phyloP scores from a whole-genome alignment of 1,140 invertebrate genomes.

The Nilaparvata lugens region DNA sequence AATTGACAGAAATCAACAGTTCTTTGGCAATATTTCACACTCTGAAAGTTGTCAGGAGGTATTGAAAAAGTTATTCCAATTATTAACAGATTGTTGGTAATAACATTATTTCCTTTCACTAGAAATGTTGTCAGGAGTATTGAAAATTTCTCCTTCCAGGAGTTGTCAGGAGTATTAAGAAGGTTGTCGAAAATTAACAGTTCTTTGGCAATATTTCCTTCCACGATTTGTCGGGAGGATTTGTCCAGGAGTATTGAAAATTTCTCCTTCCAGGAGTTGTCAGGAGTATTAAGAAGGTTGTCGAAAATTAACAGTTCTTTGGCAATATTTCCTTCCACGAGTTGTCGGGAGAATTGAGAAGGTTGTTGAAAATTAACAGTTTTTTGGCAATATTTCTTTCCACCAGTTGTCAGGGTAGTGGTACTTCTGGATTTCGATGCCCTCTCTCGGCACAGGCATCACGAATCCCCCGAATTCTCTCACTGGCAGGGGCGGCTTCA shows the following conservation, averaged over 20 bases:
- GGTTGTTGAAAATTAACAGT: constrained; percentile 38
- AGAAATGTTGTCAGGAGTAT: too few relatives aligned
- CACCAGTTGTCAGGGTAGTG: constrained; percentile 52
- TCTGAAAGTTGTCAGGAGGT: too few relatives aligned
- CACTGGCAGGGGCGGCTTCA: constrained; percentile 40
- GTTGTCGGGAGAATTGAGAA: constrained; percentile 46
- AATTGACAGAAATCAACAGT: too few relatives aligned
- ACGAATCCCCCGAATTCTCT: constrained; percentile 40
- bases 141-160: constrained; percentile 48
- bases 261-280: constrained; percentile 50
- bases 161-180: constrained; percentile 46
- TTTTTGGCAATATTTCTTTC: constrained; percentile 44
- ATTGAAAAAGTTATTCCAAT: too few relatives aligned
- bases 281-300: too few relatives aligned
- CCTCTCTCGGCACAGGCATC: constrained; percentile 46
- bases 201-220: too few relatives aligned
- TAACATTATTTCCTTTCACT: too few relatives aligned
- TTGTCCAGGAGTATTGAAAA: constrained; percentile 44
- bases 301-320: constrained; percentile 39
- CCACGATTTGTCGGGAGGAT: too few relatives aligned
- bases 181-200: too few relatives aligned
- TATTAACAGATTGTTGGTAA: too few relatives aligned
- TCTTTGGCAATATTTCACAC: too few relatives aligned
- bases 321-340: constrained; percentile 51
- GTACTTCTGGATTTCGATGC: constrained; percentile 52